Evolutionary conservation across 2,797 vertebrate species (phyloP), one percentile per base, ranked within the genome.

Genomic region (Spondyliosoma cantharus): DNA sequence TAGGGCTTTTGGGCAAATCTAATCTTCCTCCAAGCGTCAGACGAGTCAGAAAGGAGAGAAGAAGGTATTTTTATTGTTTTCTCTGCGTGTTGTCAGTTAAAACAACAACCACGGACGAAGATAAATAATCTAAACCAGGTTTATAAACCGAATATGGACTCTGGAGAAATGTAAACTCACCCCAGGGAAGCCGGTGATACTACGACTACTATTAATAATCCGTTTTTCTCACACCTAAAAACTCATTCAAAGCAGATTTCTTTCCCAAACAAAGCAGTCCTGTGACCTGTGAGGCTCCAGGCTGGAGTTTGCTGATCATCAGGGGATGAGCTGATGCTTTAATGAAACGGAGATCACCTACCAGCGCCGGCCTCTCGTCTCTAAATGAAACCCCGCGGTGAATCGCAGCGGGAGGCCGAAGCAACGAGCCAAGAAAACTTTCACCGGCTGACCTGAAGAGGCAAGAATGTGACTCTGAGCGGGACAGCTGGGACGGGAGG

Each of bases 331-430:
- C 13, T 6, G 7, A 6, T 14, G 62, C 74, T 76, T 50, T 68
- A 27, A 83, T 48, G 37, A 62, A 83, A 80, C 80, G 54, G 8
- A 43, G 72, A 87, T 84, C 85, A 24, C 78, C 71, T 65, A 3
- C 58, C 32, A 0, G 81, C 58, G 3, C 13, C 24, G 37, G 76
- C 71, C 64, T 77, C 72, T 74, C 61, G 24, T 29, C 83, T 85
- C 60, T 24, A 37, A 77, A 72, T 4, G 61, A 77, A 87, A 48
- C 67, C 84, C 74, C 0, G 78, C 53, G 0, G 87, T 1, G 66
- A 32, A 71, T 13, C 49, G 5, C 83, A 24, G 84, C 50, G 2
- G 64, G 85, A 68, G 64, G 56, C n/a, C 12, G 46, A 11, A 29
- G 65, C 68, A 1, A n/a, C 19, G 17, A 20, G 88, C 80, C 71